phyloP scores from a whole-genome alignment of 2,113 vertebrate species.

The Oostethus manadensis region DNA sequence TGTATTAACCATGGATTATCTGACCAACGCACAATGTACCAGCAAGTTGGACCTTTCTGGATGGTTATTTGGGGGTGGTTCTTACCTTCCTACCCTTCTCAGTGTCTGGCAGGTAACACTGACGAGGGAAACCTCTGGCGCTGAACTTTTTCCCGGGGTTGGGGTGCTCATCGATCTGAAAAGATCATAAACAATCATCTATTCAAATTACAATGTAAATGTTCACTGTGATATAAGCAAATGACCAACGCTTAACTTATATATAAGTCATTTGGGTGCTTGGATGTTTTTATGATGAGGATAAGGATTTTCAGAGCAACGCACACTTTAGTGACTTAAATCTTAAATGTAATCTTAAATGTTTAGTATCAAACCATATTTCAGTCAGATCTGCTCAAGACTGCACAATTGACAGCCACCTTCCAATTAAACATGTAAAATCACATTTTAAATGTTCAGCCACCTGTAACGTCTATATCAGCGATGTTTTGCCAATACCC shows the following conservation, averaged over 20 bases:
- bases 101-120: constrained; percentile 93
- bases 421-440: too few species aligned
- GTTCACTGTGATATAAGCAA: constrained; percentile 13
- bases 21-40: too few species aligned
- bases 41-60: too few species aligned
- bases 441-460: too few species aligned
- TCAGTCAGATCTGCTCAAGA: too few species aligned
- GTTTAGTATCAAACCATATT: too few species aligned
- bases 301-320: background rate
- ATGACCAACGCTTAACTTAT: background rate
- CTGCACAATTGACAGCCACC: too few species aligned
- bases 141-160: constrained; percentile 94
- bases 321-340: too few species aligned
- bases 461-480: too few species aligned
- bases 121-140: constrained; percentile 89
- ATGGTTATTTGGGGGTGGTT: background rate
- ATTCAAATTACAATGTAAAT: constrained; percentile 16
- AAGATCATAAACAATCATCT: constrained; percentile 11
- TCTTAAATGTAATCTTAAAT: too few species aligned
- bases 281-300: background rate
- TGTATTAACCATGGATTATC: too few species aligned
- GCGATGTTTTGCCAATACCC: too few species aligned
- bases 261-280: background rate
- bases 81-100: constrained; percentile 90
- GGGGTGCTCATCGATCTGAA: constrained; percentile 87